Conservation (phyloP, 2,797 vertebrate genomes). For the Chelon auratus region DNA sequence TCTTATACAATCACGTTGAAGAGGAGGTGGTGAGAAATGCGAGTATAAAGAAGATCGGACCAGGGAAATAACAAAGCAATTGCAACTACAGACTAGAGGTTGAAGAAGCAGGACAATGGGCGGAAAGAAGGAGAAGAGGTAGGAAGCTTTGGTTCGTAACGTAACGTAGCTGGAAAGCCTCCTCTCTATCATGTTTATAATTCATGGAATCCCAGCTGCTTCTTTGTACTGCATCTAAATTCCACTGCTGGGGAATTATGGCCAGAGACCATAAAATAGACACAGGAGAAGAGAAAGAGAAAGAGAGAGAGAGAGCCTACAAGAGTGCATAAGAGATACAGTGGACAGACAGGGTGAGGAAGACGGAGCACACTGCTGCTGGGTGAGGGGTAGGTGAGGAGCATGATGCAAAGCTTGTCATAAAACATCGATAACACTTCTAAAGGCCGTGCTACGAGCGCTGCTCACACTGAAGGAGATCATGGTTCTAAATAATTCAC, state of each 20-base stretch:
- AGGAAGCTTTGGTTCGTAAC: conserved; percentile 37
- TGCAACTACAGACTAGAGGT: not conserved
- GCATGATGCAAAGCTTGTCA: conserved; percentile 73
- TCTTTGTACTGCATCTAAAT: conserved; percentile 62
- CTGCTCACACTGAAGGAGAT: conserved; percentile 64
- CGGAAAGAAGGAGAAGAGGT: conserved; percentile 8
- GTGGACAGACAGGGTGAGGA: conserved; percentile 29
- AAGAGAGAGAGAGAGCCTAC: conserved; percentile 4
- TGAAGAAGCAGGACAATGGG: conserved; percentile 24
- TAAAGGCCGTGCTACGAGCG: conserved; percentile 44
- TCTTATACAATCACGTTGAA: not conserved
- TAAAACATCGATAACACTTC: conserved; percentile 75
- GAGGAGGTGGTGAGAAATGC: not conserved
- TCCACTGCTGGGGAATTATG: conserved; percentile 63
- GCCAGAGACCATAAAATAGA: conserved; percentile 54
- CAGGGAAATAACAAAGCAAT: not conserved
- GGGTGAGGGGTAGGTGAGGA: conserved; percentile 48
- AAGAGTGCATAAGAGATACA: conserved; percentile 11
- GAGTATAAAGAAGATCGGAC: not conserved
- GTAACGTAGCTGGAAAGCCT: conserved; percentile 53
- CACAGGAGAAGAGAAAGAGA: not conserved
- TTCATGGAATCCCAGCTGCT: conserved; percentile 63
- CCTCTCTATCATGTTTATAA: conserved; percentile 73
- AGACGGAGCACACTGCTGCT: conserved; percentile 37
- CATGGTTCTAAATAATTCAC: conserved; percentile 75